A percentile compares a stretch with the other conserved stretches of the same genome.
Conservation (phyloP, 2,888 invertebrate genomes). For the Agonopterix arenella region DNA sequence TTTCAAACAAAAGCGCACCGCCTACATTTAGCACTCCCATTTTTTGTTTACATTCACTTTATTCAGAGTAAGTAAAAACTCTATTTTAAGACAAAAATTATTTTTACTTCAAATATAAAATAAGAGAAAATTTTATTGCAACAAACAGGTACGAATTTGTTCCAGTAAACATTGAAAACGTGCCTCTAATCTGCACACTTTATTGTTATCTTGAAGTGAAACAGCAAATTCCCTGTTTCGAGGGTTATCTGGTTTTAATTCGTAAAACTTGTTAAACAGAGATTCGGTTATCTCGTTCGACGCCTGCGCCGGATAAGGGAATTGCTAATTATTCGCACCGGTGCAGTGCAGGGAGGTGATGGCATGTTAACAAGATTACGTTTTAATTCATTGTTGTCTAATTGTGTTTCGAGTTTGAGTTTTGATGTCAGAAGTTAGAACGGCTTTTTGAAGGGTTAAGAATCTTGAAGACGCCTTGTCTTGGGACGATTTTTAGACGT, state of each 20-base stretch:
- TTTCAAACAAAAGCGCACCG: constrained; percentile 30
- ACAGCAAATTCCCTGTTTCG: constrained; percentile 1
- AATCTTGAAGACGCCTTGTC: neutral
- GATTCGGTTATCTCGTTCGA: constrained; percentile 50
- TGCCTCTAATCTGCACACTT: constrained; percentile 4
- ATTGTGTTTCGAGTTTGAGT: constrained; percentile 8
- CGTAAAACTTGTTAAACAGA: constrained; percentile 51
- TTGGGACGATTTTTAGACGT: too few relatives aligned
- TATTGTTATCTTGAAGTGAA: constrained; percentile 5
- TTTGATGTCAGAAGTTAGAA: neutral
- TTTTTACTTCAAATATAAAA: too few relatives aligned
- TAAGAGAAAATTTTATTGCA: too few relatives aligned
- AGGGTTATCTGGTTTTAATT: constrained; percentile 30
- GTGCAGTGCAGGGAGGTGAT: constrained; percentile 32
- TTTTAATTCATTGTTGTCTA: constrained; percentile 24
- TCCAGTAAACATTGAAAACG: neutral
- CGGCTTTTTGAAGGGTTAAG: too few relatives aligned
- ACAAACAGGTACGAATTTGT: too few relatives aligned
- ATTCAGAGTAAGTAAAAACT: too few relatives aligned
- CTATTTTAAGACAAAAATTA: too few relatives aligned
- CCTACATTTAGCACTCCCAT: constrained; percentile 18
- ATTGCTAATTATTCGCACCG: constrained; percentile 59
- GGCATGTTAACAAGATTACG: constrained; percentile 37
- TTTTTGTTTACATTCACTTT: neutral
- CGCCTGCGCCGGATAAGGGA: constrained; percentile 33